phyloP scores from a whole-genome alignment of 2,888 invertebrate genomes.

The Lepidonotus clava region DNA sequence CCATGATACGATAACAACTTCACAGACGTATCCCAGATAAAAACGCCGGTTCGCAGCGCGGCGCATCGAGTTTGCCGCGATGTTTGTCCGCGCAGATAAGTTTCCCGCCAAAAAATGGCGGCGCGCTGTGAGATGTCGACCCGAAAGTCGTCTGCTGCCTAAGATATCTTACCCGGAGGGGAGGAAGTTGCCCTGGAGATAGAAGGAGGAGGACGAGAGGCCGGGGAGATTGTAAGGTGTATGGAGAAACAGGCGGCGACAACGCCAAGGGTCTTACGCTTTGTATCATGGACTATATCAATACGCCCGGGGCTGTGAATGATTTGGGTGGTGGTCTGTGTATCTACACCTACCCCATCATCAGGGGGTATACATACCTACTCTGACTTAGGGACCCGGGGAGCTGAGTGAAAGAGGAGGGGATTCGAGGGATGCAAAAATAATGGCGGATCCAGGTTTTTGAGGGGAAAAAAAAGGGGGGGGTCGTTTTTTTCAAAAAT shows the following conservation, averaged over 20 bases:
- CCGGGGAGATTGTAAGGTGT: not conserved
- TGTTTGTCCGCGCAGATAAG: conserved; percentile 37
- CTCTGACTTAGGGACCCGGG: too few relatives aligned
- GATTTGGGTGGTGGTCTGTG: not conserved
- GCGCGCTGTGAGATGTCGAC: not conserved
- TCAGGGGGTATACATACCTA: too few relatives aligned
- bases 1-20: not conserved
- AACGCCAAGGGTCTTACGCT: not conserved
- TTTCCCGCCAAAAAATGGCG: conserved; percentile 10
- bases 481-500: too few relatives aligned
- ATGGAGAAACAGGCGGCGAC: not conserved
- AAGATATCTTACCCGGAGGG: not conserved
- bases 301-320: conserved; percentile 4
- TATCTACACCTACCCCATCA: too few relatives aligned
- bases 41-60: not conserved
- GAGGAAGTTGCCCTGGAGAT: conserved; percentile 1
- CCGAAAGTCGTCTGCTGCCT: not conserved
- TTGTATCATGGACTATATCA: conserved; percentile 30
- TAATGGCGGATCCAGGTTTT: too few relatives aligned
- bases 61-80: not conserved
- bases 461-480: too few relatives aligned
- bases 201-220: not conserved
- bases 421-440: too few relatives aligned
- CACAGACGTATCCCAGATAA: not conserved
- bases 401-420: too few relatives aligned